phyloP scores from a whole-genome alignment of 1,140 invertebrate species.

The Epicauta chinensis region DNA sequence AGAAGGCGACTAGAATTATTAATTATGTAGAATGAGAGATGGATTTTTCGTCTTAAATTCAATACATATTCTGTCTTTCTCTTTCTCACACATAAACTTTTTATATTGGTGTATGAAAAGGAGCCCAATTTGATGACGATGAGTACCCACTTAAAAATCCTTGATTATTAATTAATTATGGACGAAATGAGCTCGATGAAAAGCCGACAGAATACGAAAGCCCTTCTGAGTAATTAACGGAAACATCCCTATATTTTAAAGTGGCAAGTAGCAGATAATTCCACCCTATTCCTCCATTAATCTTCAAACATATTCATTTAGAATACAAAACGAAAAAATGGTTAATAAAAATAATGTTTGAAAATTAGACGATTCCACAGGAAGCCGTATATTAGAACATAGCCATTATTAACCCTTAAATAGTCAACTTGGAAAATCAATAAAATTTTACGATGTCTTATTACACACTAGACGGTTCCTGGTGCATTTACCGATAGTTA shows the following conservation, averaged over 20 bases:
- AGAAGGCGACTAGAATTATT: neutral
- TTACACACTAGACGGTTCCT: slow-evolving; percentile 5
- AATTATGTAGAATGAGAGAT: neutral
- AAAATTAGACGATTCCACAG: slow-evolving; percentile 2
- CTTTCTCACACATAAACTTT: too few species aligned
- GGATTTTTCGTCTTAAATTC: neutral
- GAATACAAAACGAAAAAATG: too few species aligned
- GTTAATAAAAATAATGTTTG: neutral
- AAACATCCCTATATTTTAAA: slow-evolving; percentile 15
- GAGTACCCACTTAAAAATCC: slow-evolving; percentile 7
- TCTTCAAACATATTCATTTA: too few species aligned
- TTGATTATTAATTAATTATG: slow-evolving; percentile 7
- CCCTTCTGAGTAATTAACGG: slow-evolving; percentile 10
- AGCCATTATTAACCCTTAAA: slow-evolving; percentile 8
- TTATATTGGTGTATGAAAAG: too few species aligned
- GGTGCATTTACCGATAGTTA: slow-evolving; percentile 2
- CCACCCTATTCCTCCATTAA: too few species aligned
- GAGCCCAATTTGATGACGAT: too few species aligned
- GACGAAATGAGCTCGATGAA: slow-evolving; percentile 9
- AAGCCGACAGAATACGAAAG: slow-evolving; percentile 3
- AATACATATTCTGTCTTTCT: neutral
- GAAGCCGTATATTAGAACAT: neutral
- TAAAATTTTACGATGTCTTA: slow-evolving; percentile 13
- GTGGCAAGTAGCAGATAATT: too few species aligned
- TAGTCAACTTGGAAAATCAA: slow-evolving; percentile 7